Base-by-base conservation (phyloP, 1,140 invertebrate genomes). In the Antheraea pernyi region DNA sequence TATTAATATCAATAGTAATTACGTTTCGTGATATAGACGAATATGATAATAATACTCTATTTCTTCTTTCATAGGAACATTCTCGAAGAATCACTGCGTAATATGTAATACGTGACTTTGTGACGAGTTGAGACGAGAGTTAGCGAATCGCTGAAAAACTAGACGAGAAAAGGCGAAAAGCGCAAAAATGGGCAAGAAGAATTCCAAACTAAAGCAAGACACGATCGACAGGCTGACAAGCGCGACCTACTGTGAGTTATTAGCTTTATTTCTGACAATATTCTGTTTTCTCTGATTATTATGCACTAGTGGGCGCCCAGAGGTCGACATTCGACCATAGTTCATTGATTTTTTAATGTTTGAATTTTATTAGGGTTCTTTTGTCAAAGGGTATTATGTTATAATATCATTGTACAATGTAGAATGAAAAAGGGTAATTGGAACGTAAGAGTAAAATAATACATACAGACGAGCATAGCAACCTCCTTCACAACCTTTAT, bases 191-290 rank as follows among this genome's bases (percentile, higher is more conserved):
- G 96, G 96, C 79, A 98, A 98, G 94, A 97, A 97, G 93, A 98
- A 97, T 89, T 98, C 97, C 62, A 98, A 98, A 94, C 95, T 98
- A 85, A 98, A 97, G 94, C 96, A 97, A 91, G 97, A 98, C 90
- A 97, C 97, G 72, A 97, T 98, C 88, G 96, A 97, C 90, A 94
- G 97, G 80, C 94, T 98, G 70, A 97, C 96, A 78, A 96, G 95
- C 66, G 96, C 97, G 78, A 98, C 97, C 75, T 98, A 98, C 93
- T 98, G 97, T 98, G 93, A 98, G 97, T 36, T 22, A 13, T 53
- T 53, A 53, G 1, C 1, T 53, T 13, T 16, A 16, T 53, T 53
- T 53, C 46, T n/a, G 1, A 53, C 1, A 16, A 16, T 53, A 53
- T 16, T 53, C 9, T 11, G 0, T 42, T 53, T 2, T 42, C 7